These are phyloP conservation scores for Volucella bombylans DNA, from an alignment of 2,888 invertebrate species.

Conservation along the genomic window DNA sequence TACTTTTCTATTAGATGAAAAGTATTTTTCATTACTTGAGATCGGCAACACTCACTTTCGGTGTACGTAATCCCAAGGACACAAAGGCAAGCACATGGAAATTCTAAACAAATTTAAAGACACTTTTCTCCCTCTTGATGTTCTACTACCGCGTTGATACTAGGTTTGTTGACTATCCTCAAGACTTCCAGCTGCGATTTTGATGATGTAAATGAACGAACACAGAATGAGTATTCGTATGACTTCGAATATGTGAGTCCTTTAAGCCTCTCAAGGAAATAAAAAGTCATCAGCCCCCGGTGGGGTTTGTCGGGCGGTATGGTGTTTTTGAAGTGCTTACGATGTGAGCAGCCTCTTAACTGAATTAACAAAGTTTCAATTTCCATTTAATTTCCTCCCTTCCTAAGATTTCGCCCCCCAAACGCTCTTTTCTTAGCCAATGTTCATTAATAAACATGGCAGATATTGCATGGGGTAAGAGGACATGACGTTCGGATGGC, in stretches of 20 bases:
- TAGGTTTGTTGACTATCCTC: slow-evolving; percentile 52
- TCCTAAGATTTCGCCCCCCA: neutral
- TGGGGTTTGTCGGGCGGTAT: slow-evolving; percentile 3
- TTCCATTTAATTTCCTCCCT: slow-evolving; percentile 60
- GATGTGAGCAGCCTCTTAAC: slow-evolving; percentile 53
- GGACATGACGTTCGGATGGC: neutral
- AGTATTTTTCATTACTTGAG: too few species aligned
- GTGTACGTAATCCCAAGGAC: slow-evolving; percentile 1
- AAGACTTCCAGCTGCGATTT: slow-evolving; percentile 47
- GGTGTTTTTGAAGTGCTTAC: slow-evolving; percentile 47
- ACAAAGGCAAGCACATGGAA: slow-evolving; percentile 37
- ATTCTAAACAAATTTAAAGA: slow-evolving; percentile 47
- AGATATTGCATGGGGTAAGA: slow-evolving; percentile 40
- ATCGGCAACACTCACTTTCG: too few species aligned
- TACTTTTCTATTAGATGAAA: too few species aligned
- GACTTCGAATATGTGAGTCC: slow-evolving; percentile 9
- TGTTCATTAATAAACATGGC: slow-evolving; percentile 62
- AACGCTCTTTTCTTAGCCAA: neutral
- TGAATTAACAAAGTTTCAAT: slow-evolving; percentile 69
- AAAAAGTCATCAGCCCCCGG: slow-evolving; percentile 35
- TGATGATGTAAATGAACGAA: slow-evolving; percentile 29
- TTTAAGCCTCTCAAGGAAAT: slow-evolving; percentile 17
- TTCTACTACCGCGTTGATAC: neutral
- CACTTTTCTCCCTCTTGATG: slow-evolving; percentile 11
- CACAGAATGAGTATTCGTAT: neutral